Base-by-base conservation (phyloP, 2,888 invertebrate species). In the Phanerotoma sp. region DNA sequence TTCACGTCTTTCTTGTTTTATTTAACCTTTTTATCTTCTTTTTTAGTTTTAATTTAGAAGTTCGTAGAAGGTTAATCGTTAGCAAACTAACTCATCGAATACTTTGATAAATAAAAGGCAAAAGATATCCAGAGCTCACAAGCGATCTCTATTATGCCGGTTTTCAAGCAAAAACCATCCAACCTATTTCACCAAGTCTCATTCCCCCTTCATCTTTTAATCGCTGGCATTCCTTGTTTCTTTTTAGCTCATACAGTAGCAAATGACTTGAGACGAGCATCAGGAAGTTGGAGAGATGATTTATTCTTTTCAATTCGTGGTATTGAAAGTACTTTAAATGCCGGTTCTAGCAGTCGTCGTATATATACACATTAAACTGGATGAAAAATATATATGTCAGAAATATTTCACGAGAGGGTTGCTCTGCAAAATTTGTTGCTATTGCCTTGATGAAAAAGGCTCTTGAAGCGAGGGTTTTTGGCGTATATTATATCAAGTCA, bases 121-220 rank as follows among this genome's bases (percentile, higher is more conserved):
- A 40, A 33, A 52, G 44, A 33, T 20, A n/a, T n/a, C n/a, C n/a
- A n/a, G n/a, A n/a, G 54, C 60, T 51, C 47, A 48, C 45, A 55
- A 61, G 53, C 62, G 61, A 62, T 61, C 61, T 62, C 62, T 62
- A 62, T 61, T 61, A 60, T 62, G 56, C 51, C 22, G 32, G 57
- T 45, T 45, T 38, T 40, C 22, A 53, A 42, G 52, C 57, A 62
- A 62, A 58, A 62, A 58, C 25, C 7, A 52, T 51, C 57, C 57
- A 50, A 33, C 51, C 52, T 57, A 54, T 51, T 52, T 60, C 57
- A 28, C 44, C 22, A 35, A 32, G 21, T 16, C 37, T 37, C 37
- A 11, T 35, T 33, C 37, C 47, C 35, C 47, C 20, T 37, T 37
- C 47, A n/a, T n/a, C n/a, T n/a, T n/a, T n/a, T n/a, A 47, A 47